Evolutionary conservation across 92 coral and sea anemone genomes (phyloP).

Genomic region (Parazoanthus darwini): DNA sequence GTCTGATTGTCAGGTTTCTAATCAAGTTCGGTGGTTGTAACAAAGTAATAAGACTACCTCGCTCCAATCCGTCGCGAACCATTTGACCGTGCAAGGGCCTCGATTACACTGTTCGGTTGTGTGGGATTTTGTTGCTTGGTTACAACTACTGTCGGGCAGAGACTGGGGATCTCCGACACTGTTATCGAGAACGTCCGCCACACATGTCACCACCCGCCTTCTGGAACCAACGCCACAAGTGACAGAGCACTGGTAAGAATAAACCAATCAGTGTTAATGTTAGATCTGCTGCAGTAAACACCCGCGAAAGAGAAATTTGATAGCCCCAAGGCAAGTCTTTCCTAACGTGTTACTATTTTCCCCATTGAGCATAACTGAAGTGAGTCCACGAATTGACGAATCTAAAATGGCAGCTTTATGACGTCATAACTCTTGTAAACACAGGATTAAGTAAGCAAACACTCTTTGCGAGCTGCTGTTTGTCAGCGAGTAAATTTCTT

Average conservation of each 20-base stretch:
- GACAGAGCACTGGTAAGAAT: conserved; percentile 69
- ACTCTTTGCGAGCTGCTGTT: no score
- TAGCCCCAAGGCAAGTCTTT: no score
- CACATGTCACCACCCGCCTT: conserved; percentile 70
- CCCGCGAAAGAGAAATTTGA: no score
- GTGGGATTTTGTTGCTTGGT: conserved; percentile 58
- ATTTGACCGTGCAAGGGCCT: conserved; percentile 84
- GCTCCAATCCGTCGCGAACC: conserved; percentile 89
- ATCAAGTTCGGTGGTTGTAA: not conserved
- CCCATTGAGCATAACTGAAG: no score
- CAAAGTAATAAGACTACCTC: conserved; percentile 52
- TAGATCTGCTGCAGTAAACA: no score
- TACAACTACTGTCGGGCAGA: conserved; percentile 66
- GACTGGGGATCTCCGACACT: conserved; percentile 19
- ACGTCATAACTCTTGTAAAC: no score
- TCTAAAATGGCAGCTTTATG: no score
- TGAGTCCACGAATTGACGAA: no score
- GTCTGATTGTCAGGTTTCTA: not conserved
- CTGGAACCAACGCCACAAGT: conserved; percentile 78
- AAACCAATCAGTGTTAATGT: not conserved
- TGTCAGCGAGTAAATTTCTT: no score
- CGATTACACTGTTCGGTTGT: conserved; percentile 68
- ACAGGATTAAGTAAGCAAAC: no score
- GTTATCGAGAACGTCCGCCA: conserved; percentile 36
- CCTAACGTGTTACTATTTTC: no score